Evolutionary conservation across 2,888 invertebrate species (phyloP).

Genomic region (Formica aserva): DNA sequence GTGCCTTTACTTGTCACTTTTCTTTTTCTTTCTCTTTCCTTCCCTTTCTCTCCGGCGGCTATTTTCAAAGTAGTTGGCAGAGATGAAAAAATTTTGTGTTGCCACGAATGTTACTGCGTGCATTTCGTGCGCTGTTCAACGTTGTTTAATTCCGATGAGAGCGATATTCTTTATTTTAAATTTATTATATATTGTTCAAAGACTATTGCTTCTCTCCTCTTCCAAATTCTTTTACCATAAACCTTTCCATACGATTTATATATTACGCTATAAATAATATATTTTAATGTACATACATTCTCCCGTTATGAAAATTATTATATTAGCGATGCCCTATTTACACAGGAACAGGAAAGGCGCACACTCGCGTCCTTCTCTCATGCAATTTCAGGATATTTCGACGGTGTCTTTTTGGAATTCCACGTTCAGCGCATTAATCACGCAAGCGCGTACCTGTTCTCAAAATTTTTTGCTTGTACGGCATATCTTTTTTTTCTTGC

Average conservation of each 20-base stretch:
- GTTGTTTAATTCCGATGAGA: background rate
- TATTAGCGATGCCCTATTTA: background rate
- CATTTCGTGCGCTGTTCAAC: background rate
- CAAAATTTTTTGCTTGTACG: constrained; percentile 42
- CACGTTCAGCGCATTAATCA: constrained; percentile 45
- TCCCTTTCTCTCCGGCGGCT: background rate
- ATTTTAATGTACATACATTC: background rate
- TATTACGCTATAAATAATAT: background rate
- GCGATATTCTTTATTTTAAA: background rate
- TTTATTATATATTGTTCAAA: background rate
- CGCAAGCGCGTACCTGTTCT: constrained; percentile 35
- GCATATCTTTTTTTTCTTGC: constrained; percentile 41
- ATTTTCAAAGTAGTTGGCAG: background rate
- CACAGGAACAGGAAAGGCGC: background rate
- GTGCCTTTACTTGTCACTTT: background rate
- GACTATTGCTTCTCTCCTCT: background rate
- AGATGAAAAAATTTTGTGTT: background rate
- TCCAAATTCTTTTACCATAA: background rate
- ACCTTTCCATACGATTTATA: background rate
- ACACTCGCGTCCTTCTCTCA: background rate
- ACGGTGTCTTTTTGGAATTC: constrained; percentile 27
- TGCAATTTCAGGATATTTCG: constrained; percentile 4
- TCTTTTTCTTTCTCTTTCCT: no score
- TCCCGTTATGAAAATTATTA: background rate
- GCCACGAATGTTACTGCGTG: background rate